A percentile compares a stretch with the other conserved stretches of the same genome.
phyloP scores from a whole-genome alignment of 2,113 vertebrate species.

The Syngnathus scovelli region DNA sequence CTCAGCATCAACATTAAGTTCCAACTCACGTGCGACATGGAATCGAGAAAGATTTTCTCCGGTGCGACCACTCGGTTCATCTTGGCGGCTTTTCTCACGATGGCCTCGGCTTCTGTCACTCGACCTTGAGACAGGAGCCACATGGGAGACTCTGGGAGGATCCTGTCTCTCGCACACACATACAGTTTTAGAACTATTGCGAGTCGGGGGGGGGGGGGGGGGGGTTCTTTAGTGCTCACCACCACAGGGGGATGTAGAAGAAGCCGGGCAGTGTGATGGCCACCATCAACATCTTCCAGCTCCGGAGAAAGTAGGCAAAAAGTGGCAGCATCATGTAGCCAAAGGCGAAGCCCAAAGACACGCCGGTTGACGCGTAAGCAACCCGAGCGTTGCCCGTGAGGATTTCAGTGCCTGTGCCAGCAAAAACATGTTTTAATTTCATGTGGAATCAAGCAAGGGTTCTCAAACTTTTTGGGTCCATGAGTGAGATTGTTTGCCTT shows the following conservation, averaged over 20 bases:
- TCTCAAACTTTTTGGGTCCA: background rate
- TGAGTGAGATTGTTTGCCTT: background rate
- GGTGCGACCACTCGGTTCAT: constrained; percentile 71
- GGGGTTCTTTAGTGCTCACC: constrained; percentile 68
- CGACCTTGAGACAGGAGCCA: constrained; percentile 82
- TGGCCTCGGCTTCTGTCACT: constrained; percentile 77
- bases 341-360: constrained; percentile 73
- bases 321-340: constrained; percentile 82
- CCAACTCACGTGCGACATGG: background rate
- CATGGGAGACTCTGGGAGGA: constrained; percentile 84
- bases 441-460: background rate
- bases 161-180: constrained; percentile 57
- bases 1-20: background rate
- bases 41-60: constrained; percentile 66
- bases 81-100: constrained; percentile 76
- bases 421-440: background rate
- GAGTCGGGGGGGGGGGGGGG: too few relatives aligned
- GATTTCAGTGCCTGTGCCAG: constrained; percentile 75
- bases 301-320: constrained; percentile 76
- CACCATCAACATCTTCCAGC: constrained; percentile 75
- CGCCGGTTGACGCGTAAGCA: constrained; percentile 73
- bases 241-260: constrained; percentile 76
- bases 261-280: constrained; percentile 70
- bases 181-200: background rate
- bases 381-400: constrained; percentile 74